Evolutionary conservation across 2,113 vertebrate species (phyloP).

Genomic region (Oreochromis niloticus): DNA sequence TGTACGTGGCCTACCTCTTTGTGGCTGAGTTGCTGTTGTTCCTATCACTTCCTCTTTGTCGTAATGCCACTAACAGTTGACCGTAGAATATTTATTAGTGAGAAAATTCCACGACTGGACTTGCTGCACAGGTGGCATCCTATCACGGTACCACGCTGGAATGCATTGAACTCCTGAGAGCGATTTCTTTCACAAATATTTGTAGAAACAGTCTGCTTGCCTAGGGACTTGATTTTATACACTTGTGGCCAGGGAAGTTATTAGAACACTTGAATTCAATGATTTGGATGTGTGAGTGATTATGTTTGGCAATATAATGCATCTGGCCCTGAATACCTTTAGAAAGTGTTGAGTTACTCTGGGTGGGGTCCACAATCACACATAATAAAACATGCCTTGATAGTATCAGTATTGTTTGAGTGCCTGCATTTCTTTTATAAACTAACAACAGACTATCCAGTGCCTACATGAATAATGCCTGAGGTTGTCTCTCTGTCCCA

Average conservation of each 20-base stretch:
- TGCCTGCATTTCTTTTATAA: neutral
- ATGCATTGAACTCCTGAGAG: neutral
- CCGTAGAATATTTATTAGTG: neutral
- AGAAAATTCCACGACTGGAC: neutral
- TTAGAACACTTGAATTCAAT: neutral
- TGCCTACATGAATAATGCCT: neutral
- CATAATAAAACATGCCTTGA: neutral
- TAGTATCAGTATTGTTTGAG: neutral
- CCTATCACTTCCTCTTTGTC: accelerated
- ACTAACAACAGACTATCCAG: neutral
- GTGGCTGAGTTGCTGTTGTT: neutral
- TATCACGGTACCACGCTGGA: neutral
- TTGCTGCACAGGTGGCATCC: neutral
- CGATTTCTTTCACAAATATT: neutral
- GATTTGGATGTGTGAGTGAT: neutral
- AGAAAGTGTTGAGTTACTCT: neutral
- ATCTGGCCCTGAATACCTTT: neutral
- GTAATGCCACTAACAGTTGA: neutral
- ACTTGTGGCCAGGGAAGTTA: neutral
- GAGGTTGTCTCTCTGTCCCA: neutral
- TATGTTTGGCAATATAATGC: neutral
- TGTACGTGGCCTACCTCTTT: neutral
- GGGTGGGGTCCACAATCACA: neutral
- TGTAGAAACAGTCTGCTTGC: neutral
- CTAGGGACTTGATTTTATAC: neutral